Evolutionary conservation across 1,140 invertebrate species (phyloP), one percentile per base, ranked within the genome.

Genomic region (Pseudomyrmex concolor): DNA sequence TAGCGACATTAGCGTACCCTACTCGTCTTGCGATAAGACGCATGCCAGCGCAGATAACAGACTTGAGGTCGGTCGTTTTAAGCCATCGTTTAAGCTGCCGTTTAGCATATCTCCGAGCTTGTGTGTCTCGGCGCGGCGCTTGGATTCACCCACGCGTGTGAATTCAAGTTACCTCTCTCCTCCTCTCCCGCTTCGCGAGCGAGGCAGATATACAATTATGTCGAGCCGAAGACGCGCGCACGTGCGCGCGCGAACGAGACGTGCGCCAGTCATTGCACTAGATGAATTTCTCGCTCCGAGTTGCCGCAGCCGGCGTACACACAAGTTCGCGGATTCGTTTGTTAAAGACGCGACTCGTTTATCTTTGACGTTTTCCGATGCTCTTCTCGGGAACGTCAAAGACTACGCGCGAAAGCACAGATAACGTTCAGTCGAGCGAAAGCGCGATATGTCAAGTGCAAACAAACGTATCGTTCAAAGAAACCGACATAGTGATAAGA

Each of bases 231-330:
- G 45, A 55, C 51, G 13, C n/a, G n/a, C 13, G 25, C 25, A 51
- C 25, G 17, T 22, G 45, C 15, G 67, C 25, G 22, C 48, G 10
- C 8, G 55, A 17, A 59, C 13, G 9, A 57, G 66, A 59, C 22
- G 50, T 13, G 54, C 54, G 50, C 13, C 50, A 13, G 50, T 43
- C 66, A 15, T 66, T 60, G 54, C 66, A 43, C 77, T 78, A 67
- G 43, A 55, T 78, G 74, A 86, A 90, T 89, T 34, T 90, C 89
- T 78, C 84, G 85, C 45, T 34, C 17, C 5, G 34, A 85, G 77
- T 89, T 88, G 84, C 86, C 74, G 82, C 84, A 5, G 90, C 91
- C 89, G 82, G 90, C 85, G 89, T 89, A 90, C 89, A 90, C 74
- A 84, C 74, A 43, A 84, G 57, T 25, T 34, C 19, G 19, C n/a